phyloP scores from a whole-genome alignment of 2,797 vertebrate species.

The Perodicticus potto region DNA sequence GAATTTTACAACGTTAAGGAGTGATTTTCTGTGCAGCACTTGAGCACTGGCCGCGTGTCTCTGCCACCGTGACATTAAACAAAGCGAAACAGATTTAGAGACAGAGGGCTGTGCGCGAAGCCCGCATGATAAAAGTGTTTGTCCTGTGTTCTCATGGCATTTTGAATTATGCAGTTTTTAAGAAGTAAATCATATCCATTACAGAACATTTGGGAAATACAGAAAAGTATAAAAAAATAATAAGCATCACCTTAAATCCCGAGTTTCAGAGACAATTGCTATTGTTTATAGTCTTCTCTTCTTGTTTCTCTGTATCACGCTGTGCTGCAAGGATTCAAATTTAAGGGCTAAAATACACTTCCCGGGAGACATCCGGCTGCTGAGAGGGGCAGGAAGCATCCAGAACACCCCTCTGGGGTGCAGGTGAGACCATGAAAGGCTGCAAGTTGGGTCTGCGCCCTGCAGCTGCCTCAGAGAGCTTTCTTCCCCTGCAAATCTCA shows the following conservation, averaged over 20 bases:
- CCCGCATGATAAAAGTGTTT: not conserved
- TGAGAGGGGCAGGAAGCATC: not conserved
- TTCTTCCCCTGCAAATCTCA: conserved; percentile 5
- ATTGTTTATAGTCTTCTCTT: not conserved
- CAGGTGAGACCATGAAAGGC: not conserved
- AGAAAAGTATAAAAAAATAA: conserved; percentile 8
- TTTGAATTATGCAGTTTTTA: conserved; percentile 35
- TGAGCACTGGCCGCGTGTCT: not conserved
- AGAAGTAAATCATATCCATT: conserved; percentile 32
- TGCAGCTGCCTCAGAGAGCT: not conserved
- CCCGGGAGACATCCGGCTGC: not conserved
- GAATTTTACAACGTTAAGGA: not conserved
- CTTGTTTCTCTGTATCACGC: not conserved
- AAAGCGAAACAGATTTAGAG: not conserved
- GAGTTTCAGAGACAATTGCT: not conserved
- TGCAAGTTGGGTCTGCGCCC: not conserved
- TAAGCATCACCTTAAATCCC: not conserved
- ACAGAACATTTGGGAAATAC: not conserved
- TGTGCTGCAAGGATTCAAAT: not conserved
- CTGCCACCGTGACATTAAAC: not conserved
- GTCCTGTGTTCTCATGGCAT: not conserved
- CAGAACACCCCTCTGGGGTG: not conserved
- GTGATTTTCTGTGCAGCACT: not conserved
- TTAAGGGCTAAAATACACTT: not conserved
- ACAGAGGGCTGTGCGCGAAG: not conserved